Base-by-base conservation (phyloP, 2,797 vertebrate genomes). In the Sebastes cheni region DNA sequence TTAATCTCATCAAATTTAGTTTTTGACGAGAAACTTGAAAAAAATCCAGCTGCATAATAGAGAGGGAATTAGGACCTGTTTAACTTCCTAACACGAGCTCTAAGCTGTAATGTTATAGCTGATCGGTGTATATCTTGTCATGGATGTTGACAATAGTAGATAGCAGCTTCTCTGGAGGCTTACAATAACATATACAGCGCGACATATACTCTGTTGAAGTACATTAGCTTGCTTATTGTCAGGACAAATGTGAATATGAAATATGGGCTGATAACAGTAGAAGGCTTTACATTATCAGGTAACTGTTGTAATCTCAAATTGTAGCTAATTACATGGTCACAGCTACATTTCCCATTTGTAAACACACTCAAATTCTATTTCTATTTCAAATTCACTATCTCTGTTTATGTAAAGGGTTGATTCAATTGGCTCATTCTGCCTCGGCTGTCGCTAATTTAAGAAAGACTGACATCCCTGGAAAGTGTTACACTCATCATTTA, bases 331-430 rank as follows among this genome's bases (percentile, higher is more conserved):
- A 65, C 52, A 30, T 55, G 76, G 72, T 83, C 54, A 23, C 29
- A 81, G 79, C 85, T 88, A 72, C 59, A 60, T 77, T 64, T 23
- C 3, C 29, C 13, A 81, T 79, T 72, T 89, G 84, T 83, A 72
- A 90, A 89, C 81, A 79, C 59, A 75, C 77, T 77, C 8, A 62
- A 39, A 30, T 80, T 77, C 29, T 9, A 55, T 67, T 52, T 29
- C 3, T 10, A n/a, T 50, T 29, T 50, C n/a, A n/a, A n/a, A 55
- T n/a, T 56, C 67, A 18, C 13, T 6, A 86, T 89, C 85, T 82
- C 25, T 89, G 84, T 92, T 93, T 91, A 89, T 85, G 65, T 83
- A 79, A 86, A 79, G 65, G 75, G 16, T 25, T 67, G 68, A 84
- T 81, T 81, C 36, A 70, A 60, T 72, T 71, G 60, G 59, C 76